phyloP scores from a whole-genome alignment of 1,140 invertebrate species.

The Episyrphus balteatus region DNA sequence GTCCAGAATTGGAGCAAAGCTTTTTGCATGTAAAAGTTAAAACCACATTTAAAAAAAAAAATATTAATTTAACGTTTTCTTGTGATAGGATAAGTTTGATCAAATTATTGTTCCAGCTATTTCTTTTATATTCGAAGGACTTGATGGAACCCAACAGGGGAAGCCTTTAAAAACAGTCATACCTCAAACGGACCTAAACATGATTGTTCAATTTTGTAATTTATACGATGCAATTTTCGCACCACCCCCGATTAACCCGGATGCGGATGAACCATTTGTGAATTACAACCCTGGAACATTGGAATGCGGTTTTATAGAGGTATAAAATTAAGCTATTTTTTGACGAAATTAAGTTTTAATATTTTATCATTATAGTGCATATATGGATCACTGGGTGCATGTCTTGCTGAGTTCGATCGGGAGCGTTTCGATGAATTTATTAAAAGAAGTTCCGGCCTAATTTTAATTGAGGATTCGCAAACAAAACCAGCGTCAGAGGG shows the following conservation, averaged over 20 bases:
- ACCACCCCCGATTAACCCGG: conserved; percentile 19
- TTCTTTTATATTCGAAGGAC: conserved; percentile 63
- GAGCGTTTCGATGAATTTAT: conserved; percentile 66
- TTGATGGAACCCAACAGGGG: conserved; percentile 58
- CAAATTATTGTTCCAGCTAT: conserved; percentile 57
- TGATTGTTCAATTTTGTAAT: conserved; percentile 74
- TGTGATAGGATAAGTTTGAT: conserved; percentile 20
- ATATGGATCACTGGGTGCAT: conserved; percentile 75
- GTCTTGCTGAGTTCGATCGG: conserved; percentile 55
- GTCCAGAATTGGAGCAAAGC: conserved; percentile 23
- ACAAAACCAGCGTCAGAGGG: conserved; percentile 53
- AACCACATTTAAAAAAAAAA: background rate
- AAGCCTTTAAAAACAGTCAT: conserved; percentile 68
- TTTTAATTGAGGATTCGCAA: conserved; percentile 48
- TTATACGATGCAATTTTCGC: conserved; percentile 62
- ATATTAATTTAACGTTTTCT: background rate
- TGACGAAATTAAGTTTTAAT: background rate
- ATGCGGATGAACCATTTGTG: conserved; percentile 40
- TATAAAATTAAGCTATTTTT: conserved; percentile 10
- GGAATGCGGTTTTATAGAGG: conserved; percentile 58
- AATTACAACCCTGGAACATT: conserved; percentile 43
- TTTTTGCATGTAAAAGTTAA: conserved; percentile 11
- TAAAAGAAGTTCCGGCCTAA: conserved; percentile 61
- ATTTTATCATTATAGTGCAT: conserved; percentile 41
- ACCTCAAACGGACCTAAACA: conserved; percentile 70